Evolutionary conservation across 2,797 vertebrate species (phyloP).

Genomic region (Triplophysa bombifrons): DNA sequence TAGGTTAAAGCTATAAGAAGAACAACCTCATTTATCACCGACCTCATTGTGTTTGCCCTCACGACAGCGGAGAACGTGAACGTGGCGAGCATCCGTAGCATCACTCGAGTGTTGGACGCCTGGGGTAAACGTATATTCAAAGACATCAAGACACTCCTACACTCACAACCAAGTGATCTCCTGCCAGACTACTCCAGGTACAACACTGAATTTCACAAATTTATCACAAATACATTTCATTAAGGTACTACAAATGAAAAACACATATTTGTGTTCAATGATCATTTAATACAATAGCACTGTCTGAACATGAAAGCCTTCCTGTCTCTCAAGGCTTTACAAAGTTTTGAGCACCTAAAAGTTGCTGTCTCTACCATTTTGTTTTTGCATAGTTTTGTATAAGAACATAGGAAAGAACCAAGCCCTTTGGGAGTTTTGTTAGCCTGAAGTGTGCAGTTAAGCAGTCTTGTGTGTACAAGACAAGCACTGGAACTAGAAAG

Average conservation of each 20-base stretch:
- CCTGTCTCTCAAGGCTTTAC: neutral
- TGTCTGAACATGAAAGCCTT: neutral
- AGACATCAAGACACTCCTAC: constrained; percentile 78
- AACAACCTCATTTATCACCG: constrained; percentile 26
- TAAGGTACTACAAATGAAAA: neutral
- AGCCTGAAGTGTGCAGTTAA: constrained; percentile 25
- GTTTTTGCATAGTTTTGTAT: constrained; percentile 6
- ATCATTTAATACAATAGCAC: neutral
- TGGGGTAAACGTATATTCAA: constrained; percentile 83
- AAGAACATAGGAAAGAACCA: constrained; percentile 1
- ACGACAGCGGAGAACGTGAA: constrained; percentile 78
- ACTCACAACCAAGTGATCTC: constrained; percentile 77
- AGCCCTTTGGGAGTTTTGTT: constrained; percentile 22
- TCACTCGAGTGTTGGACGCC: constrained; percentile 78
- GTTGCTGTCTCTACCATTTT: neutral
- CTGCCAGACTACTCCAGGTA: constrained; percentile 83
- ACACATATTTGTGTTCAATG: neutral
- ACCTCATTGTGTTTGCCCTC: neutral
- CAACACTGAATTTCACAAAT: neutral
- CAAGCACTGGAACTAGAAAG: constrained; percentile 6
- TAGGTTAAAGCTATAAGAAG: constrained; percentile 8
- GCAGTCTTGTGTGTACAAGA: neutral
- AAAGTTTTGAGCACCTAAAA: constrained; percentile 19
- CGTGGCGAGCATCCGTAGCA: constrained; percentile 78
- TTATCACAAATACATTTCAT: neutral